These are phyloP conservation scores for Macrochelys suwanniensis DNA, from an alignment of 2,797 vertebrate species.

Conservation along the genomic window DNA sequence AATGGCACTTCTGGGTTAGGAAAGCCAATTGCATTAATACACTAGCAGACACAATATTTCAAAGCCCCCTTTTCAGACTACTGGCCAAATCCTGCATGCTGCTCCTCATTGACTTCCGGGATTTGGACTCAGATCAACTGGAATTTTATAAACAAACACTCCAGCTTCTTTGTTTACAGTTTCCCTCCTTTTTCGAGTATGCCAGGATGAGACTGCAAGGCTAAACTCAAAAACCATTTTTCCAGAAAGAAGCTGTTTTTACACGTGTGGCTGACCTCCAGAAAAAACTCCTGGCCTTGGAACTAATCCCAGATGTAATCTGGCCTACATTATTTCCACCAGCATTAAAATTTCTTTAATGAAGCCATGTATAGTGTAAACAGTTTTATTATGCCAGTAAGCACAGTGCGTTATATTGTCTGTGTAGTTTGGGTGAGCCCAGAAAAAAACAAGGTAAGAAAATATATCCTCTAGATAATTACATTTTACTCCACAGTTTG, in stretches of 20 bases:
- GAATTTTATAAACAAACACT: neutral
- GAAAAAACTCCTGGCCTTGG: neutral
- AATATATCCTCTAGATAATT: conserved; percentile 49
- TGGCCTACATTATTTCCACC: conserved; percentile 42
- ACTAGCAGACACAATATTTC: neutral
- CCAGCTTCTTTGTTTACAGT: neutral
- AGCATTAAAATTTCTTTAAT: conserved; percentile 47
- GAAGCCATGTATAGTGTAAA: conserved; percentile 52
- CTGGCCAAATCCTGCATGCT: neutral
- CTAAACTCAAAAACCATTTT: neutral
- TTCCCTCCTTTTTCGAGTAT: neutral
- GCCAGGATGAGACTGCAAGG: neutral
- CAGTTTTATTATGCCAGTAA: conserved; percentile 48
- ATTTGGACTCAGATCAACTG: neutral
- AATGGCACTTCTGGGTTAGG: neutral
- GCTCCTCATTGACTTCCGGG: neutral
- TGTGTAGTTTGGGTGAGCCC: neutral
- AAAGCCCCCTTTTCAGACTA: neutral
- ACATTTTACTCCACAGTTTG: conserved; percentile 49
- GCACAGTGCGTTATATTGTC: neutral
- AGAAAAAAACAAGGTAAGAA: conserved; percentile 49
- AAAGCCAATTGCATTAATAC: neutral
- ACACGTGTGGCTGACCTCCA: neutral
- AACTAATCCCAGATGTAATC: conserved; percentile 57
- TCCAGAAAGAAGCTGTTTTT: neutral